These are phyloP conservation scores for Nasua narica DNA, from an alignment of 2,797 vertebrate genomes.

Conservation along the genomic window DNA sequence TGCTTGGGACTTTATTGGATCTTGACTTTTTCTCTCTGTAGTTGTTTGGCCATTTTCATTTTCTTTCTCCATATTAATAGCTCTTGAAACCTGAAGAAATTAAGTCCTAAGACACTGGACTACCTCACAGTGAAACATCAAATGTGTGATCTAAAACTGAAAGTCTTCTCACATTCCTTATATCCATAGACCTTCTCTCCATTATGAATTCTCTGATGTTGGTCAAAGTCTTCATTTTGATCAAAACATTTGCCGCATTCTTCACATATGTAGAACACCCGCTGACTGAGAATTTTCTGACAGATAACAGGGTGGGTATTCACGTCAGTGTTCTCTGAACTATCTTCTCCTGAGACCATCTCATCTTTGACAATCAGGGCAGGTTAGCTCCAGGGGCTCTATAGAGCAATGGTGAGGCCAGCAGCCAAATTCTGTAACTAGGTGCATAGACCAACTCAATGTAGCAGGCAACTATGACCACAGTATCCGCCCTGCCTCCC, in stretches of 20 bases:
- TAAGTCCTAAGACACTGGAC: neutral
- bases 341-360: neutral
- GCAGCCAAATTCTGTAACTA: neutral
- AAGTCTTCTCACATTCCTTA: slow-evolving; percentile 64
- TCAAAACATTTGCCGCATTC: slow-evolving; percentile 87
- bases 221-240: slow-evolving; percentile 88
- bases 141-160: slow-evolving; percentile 35
- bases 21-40: neutral
- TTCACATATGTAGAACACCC: slow-evolving; percentile 84
- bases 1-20: neutral
- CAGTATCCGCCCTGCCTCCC: neutral
- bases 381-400: too few species aligned
- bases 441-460: neutral
- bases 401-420: neutral
- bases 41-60: neutral
- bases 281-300: slow-evolving; percentile 85
- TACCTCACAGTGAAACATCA: neutral
- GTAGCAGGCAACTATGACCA: neutral
- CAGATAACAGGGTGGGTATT: slow-evolving; percentile 57
- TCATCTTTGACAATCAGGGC: neutral
- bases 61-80: neutral
- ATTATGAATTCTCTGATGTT: slow-evolving; percentile 88
- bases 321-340: neutral
- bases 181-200: slow-evolving; percentile 81
- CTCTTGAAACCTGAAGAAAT: neutral